Base-by-base conservation (phyloP, 2,113 vertebrate genomes). In the Collichthys lucidus region DNA sequence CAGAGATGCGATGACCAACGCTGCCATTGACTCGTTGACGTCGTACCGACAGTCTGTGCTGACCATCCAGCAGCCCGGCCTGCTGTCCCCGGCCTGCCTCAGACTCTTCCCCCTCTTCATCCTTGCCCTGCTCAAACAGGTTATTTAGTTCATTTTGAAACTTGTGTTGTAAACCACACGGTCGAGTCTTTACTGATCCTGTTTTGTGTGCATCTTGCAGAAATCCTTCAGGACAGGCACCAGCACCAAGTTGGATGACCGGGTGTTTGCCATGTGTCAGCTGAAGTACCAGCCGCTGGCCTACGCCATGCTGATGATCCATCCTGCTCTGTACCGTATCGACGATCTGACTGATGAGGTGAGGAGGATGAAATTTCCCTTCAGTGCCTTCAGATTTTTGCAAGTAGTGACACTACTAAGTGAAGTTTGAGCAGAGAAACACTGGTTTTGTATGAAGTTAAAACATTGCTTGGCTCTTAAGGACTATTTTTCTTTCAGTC, bases 101-200 rank as follows among this genome's bases (percentile, higher is more conserved):
- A 85, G 97, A 1, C 96, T 99, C 82, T 97, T 99, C 61, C 97
- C 98, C 0, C 96, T 99, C 10, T 97, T 95, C 68, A 90, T 98
- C 4, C 93, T 99, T 67, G 98, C 97, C 29, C 96, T 99, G 79
- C 93, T 99, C 50, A 99, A 99, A 86, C 98, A 99, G 96, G 98
- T 98, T 52, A 17, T 2, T 64, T 12, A 24, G 9, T 59, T 19
- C 20, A 24, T 35, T 16, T 44, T 19, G n/a, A 5, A 31, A 61
- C 3, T 55, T 40, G 56, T 47, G 22, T 66, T 66, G 0, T 31
- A 56, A 61, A 55, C 0, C 1, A 5, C 16, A 17, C 16, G 8
- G 0, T n/a, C 0, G 1, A 46, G 49, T 35, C 2, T 3, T 55
- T 20, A 56, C 31, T 79, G n/a, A 84, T 71, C 31, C 17, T 19